Evolutionary conservation across 2,888 invertebrate species (phyloP), one percentile per base, ranked within the genome.

Genomic region (Yponomeuta sedellus): DNA sequence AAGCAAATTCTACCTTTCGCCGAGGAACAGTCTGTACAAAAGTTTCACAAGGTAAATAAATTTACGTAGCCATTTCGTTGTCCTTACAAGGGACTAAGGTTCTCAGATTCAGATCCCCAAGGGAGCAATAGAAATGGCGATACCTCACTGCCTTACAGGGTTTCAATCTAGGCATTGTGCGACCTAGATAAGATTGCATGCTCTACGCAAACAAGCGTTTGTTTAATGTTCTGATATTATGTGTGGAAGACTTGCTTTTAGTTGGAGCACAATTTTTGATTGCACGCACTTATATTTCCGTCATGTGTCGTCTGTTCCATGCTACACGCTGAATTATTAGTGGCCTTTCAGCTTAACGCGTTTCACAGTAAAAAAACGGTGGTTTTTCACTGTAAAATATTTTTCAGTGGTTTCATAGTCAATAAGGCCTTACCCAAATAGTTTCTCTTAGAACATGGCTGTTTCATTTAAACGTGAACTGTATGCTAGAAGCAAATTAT

Each of bases 101-200:
- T 70, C 64, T 61, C 66, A 67, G 68, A 67, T 66, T 62, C 63
- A 65, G 67, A 57, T 66, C 66, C 68, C 71, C 70, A 28, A 61
- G 67, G 71, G 71, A 68, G 71, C 66, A 59, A 68, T 71, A 68
- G 66, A 68, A 67, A 66, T 62, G 66, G 67, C 69, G 67, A 69
- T 71, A 69, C 68, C 69, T 71, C 71, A 67, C 67, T 64, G 66
- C 66, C 67, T 66, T 68, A 64, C 67, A 66, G 68, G 68, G 67
- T 65, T 69, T 69, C 70, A 71, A 70, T 71, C 71, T 70, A 44
- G 67, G 67, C 64, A 61, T 65, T 65, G 56, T 34, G 62, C 34
- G 39, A 19, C 28, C 34, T 19, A 62, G 62, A 62, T 62, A 62
- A 62, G 39, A 62, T 62, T 28, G 28, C 61, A 28, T 34, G n/a